Base-by-base conservation (phyloP, 2,888 invertebrate genomes). In the Oeneis ivallda region DNA sequence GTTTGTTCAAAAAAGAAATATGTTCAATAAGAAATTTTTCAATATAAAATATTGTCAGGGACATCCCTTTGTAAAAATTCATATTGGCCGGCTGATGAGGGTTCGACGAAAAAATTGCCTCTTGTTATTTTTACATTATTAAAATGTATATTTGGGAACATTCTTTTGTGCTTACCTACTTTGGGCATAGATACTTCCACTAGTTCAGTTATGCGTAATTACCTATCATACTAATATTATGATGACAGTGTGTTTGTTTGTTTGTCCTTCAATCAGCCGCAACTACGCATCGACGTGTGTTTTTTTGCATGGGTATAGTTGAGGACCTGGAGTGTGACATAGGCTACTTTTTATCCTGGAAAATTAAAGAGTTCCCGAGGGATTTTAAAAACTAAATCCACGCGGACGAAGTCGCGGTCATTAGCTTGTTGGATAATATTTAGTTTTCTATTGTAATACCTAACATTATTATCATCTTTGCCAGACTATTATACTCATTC, bases 111-210 rank as follows among this genome's bases (percentile, higher is more conserved):
- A 67, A 64, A 43, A 15, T 32, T 41, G 49, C 5, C 39, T 50
- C 43, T 65, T 60, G 60, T 63, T 64, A 65, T 69, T 64, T 64
- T 65, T 43, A 65, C 52, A 62, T 62, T 67, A 69, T 67, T 67
- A 69, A 57, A 67, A 63, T 64, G 45, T 62, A 37, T 56, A 41
- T 56, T 13, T 13, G 41, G 10, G 41, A 56, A 41, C 19, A 11
- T 13, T 17, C 17, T 56, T 41, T 56, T 56, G 56, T 41, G 41
- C 3, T 39, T 47, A 50, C 9, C 26, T 26, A 5, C 9, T 15
- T 47, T 17, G n/a, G n/a, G n/a, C n/a, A n/a, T n/a, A n/a, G n/a
- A 47, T 47, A 47, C 15, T 47, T 17, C 9, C 15, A 47, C n/a
- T 47, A 47, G 47, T 47, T 26, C 15, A 15, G n/a, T 15, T 45